These are phyloP conservation scores for Branchinecta lynchi DNA, from an alignment of 1,140 invertebrate species.

Conservation along the genomic window DNA sequence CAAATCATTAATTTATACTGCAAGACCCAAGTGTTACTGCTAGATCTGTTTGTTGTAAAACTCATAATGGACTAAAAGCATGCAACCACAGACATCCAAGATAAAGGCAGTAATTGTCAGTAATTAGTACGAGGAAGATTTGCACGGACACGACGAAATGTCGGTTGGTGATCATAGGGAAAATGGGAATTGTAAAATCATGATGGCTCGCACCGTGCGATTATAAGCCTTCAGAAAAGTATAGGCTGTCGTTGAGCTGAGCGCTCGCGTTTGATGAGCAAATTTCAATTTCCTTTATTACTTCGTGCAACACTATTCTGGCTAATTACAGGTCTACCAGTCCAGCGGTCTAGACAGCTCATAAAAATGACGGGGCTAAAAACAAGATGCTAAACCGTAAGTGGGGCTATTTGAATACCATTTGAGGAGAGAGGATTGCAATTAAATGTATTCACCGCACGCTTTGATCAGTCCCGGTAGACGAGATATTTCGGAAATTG, in stretches of 20 bases:
- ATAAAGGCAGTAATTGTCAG: no score
- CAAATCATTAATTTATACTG: no score
- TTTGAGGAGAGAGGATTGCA: not conserved
- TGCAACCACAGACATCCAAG: no score
- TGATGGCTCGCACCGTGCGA: not conserved
- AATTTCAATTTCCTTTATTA: slow-evolving; percentile 11
- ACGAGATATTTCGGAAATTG: no score
- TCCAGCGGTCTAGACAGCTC: slow-evolving; percentile 8
- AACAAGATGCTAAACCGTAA: not conserved
- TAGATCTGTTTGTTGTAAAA: no score
- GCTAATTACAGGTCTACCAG: not conserved
- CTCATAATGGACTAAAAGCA: no score
- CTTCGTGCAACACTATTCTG: slow-evolving; percentile 11
- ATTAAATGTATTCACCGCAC: not conserved
- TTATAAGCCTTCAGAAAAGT: not conserved
- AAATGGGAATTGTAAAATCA: not conserved
- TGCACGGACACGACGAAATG: no score
- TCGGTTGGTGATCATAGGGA: no score
- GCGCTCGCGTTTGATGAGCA: not conserved
- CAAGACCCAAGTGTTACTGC: no score
- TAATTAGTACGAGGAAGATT: no score
- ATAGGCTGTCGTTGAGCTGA: not conserved
- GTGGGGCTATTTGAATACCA: slow-evolving; percentile 9
- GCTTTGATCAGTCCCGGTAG: not conserved
- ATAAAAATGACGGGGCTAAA: slow-evolving; percentile 4